Conservation (phyloP, 2,797 vertebrate genomes). For the Macrochelys suwanniensis region DNA sequence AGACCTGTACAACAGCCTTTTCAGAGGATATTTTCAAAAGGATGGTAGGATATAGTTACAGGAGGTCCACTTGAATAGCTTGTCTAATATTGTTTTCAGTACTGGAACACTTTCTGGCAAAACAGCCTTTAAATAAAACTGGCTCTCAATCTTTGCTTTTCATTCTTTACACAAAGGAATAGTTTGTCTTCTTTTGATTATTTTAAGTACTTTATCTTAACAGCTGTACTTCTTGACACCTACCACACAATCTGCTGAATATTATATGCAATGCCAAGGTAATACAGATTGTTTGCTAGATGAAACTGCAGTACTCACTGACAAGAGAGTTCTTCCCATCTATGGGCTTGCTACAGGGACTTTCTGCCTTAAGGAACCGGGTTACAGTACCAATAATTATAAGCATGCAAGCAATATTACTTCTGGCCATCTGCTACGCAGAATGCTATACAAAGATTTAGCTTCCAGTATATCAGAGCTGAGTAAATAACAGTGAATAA, state of each 20-base stretch:
- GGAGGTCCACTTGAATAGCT: not conserved
- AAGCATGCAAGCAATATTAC: not conserved
- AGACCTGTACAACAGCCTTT: not conserved
- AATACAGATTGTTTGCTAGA: slow-evolving; percentile 21
- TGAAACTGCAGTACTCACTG: not conserved
- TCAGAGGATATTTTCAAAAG: not conserved
- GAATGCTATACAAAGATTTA: not conserved
- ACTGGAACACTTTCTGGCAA: not conserved
- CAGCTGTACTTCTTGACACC: slow-evolving; percentile 3
- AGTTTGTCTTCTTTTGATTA: slow-evolving; percentile 18
- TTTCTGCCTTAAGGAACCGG: slow-evolving; percentile 22
- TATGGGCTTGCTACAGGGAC: not conserved
- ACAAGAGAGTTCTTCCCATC: not conserved
- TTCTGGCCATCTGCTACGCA: not conserved
- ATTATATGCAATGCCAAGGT: not conserved
- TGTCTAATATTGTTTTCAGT: not conserved
- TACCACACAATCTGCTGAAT: not conserved
- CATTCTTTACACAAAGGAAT: not conserved
- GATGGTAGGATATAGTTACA: not conserved
- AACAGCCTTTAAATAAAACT: not conserved
- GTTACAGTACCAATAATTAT: not conserved
- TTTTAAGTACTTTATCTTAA: not conserved
- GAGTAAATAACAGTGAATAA: not conserved
- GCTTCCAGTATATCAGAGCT: not conserved
- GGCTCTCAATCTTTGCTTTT: not conserved